phyloP scores from a whole-genome alignment of 2,888 invertebrate genomes.

The Aspidapion aeneum region DNA sequence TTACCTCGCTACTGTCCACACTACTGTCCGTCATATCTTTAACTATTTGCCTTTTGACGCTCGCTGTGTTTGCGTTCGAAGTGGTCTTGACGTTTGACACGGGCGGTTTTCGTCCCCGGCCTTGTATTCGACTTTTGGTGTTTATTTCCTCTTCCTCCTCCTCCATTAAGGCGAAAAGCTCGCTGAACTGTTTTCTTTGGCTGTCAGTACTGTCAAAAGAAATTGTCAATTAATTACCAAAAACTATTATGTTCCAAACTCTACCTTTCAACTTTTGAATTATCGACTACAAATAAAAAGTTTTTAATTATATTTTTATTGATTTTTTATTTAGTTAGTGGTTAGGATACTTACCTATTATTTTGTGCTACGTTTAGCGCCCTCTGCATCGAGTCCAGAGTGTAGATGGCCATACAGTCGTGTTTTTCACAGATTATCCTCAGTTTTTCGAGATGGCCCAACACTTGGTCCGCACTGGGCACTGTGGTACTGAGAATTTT shows the following conservation, averaged over 20 bases:
- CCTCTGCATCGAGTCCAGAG: slow-evolving; percentile 87
- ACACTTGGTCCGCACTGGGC: slow-evolving; percentile 79
- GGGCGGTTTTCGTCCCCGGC: slow-evolving; percentile 51
- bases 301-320: too few relatives aligned
- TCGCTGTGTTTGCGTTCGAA: slow-evolving; percentile 33
- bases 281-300: too few relatives aligned
- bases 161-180: slow-evolving; percentile 85
- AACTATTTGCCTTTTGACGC: slow-evolving; percentile 38
- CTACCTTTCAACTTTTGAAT: too few relatives aligned
- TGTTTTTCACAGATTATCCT: slow-evolving; percentile 67
- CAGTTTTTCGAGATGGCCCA: slow-evolving; percentile 90
- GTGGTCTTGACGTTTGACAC: slow-evolving; percentile 41
- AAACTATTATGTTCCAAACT: too few relatives aligned
- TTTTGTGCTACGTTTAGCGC: slow-evolving; percentile 86
- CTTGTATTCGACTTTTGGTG: slow-evolving; percentile 56
- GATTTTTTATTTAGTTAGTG: too few relatives aligned
- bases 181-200: slow-evolving; percentile 87
- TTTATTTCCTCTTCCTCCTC: slow-evolving; percentile 72
- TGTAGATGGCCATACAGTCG: slow-evolving; percentile 75
- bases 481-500: slow-evolving; percentile 67
- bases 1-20: slow-evolving; percentile 79
- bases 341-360: slow-evolving; percentile 52
- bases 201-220: slow-evolving; percentile 66
- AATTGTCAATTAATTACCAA: too few relatives aligned
- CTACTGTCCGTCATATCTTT: slow-evolving; percentile 61